Percentiles rank a stretch among this genome's conserved stretches.
phyloP scores from a whole-genome alignment of 2,113 vertebrate genomes.

The Dunckerocampus dactyliophorus region DNA sequence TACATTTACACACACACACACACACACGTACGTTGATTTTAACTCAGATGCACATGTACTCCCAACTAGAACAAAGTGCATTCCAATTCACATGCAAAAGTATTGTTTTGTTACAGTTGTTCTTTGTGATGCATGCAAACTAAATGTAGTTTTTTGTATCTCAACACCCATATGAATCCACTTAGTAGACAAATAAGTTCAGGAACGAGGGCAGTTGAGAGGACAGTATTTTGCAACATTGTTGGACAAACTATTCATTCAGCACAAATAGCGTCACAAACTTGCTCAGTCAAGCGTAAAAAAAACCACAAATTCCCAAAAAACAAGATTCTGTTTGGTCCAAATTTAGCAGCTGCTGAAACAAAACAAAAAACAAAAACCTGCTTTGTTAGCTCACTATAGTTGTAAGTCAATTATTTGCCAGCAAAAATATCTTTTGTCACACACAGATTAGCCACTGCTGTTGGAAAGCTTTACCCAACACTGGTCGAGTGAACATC shows the following conservation, averaged over 20 bases:
- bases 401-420: constrained; percentile 63
- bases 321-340: neutral
- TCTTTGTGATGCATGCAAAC: neutral
- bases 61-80: neutral
- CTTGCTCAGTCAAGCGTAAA: constrained; percentile 14
- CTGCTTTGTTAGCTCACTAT: constrained; percentile 54
- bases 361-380: constrained; percentile 18
- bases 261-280: constrained; percentile 1
- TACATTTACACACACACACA: constrained; percentile 43
- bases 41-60: neutral
- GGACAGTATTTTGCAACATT: neutral
- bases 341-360: constrained; percentile 11
- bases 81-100: neutral
- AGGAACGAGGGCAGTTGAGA: neutral
- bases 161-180: constrained; percentile 3
- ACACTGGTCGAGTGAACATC: constrained; percentile 69
- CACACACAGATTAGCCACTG: constrained; percentile 73
- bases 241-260: too few relatives aligned
- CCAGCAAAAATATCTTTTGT: constrained; percentile 73
- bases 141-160: neutral
- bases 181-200: neutral
- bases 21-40: neutral
- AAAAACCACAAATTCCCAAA: neutral
- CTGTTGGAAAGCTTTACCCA: constrained; percentile 73
- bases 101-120: neutral